These are phyloP conservation scores for Dryomyza anilis DNA, from an alignment of 2,888 invertebrate genomes.

Conservation along the genomic window DNA sequence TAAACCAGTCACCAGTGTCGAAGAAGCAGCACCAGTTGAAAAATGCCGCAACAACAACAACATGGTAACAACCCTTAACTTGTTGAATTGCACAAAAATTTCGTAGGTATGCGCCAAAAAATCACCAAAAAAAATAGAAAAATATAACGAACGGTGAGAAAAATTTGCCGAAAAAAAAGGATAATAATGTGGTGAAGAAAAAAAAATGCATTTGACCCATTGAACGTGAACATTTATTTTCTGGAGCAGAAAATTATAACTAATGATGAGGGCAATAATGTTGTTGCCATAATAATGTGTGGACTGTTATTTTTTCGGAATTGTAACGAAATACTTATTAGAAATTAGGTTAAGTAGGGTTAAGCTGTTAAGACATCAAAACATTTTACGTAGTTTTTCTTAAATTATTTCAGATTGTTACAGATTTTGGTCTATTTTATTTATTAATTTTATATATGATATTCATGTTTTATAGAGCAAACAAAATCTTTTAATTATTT, in stretches of 20 bases:
- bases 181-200: slow-evolving; percentile 23
- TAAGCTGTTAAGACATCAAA: no score
- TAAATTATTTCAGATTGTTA: no score
- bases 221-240: slow-evolving; percentile 12
- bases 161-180: slow-evolving; percentile 2
- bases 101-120: slow-evolving; percentile 24
- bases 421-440: no score
- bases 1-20: slow-evolving; percentile 37
- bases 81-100: slow-evolving; percentile 46
- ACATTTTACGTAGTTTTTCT: no score
- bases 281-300: background rate
- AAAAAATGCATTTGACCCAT: slow-evolving; percentile 24
- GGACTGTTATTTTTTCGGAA: background rate
- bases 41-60: slow-evolving; percentile 24
- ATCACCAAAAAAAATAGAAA: slow-evolving; percentile 32
- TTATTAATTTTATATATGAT: no score
- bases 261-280: background rate
- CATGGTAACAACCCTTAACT: slow-evolving; percentile 52
- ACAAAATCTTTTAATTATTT: background rate
- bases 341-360: no score
- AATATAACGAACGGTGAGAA: slow-evolving; percentile 3
- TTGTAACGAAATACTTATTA: background rate
- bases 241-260: slow-evolving; percentile 20
- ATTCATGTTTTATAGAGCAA: background rate
- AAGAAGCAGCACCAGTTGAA: slow-evolving; percentile 11